These are phyloP conservation scores for Drosophila birchii DNA, from an alignment of 2,888 invertebrate genomes.

Conservation along the genomic window DNA sequence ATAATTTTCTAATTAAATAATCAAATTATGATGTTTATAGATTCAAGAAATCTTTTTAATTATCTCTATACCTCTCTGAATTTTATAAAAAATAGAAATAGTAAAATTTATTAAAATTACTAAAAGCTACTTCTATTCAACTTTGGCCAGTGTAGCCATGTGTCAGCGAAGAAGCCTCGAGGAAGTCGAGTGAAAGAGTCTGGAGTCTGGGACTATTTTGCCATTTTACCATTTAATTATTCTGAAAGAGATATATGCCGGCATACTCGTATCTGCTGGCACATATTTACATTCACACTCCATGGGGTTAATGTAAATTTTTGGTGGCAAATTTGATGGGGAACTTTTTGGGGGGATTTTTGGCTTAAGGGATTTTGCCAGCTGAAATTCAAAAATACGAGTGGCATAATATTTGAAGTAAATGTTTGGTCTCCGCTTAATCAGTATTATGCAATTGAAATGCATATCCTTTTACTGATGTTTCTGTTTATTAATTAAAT, in stretches of 20 bases:
- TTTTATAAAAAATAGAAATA: background rate
- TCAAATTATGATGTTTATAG: background rate
- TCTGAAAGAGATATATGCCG: slow-evolving; percentile 37
- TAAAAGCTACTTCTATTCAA: too few species aligned
- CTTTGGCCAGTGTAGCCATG: background rate
- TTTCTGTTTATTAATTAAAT: background rate
- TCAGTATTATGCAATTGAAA: slow-evolving; percentile 16
- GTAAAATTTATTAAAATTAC: background rate
- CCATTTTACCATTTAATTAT: slow-evolving; percentile 57
- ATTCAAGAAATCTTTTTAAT: too few species aligned
- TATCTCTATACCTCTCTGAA: background rate
- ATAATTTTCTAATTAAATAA: background rate
- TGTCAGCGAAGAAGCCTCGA: slow-evolving; percentile 30
- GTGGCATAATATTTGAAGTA: slow-evolving; percentile 13
- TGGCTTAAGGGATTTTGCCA: slow-evolving; percentile 29
- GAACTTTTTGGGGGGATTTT: slow-evolving; percentile 10
- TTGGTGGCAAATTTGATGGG: slow-evolving; percentile 30
- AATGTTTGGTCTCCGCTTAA: slow-evolving; percentile 12
- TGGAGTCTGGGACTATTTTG: slow-evolving; percentile 13
- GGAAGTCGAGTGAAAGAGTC: slow-evolving; percentile 16
- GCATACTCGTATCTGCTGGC: slow-evolving; percentile 11
- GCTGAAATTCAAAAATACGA: slow-evolving; percentile 14
- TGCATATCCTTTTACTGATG: background rate
- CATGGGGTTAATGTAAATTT: slow-evolving; percentile 38
- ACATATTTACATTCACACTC: slow-evolving; percentile 34